Evolutionary conservation across 2,113 vertebrate genomes (phyloP).

Genomic region (Channa maculata): DNA sequence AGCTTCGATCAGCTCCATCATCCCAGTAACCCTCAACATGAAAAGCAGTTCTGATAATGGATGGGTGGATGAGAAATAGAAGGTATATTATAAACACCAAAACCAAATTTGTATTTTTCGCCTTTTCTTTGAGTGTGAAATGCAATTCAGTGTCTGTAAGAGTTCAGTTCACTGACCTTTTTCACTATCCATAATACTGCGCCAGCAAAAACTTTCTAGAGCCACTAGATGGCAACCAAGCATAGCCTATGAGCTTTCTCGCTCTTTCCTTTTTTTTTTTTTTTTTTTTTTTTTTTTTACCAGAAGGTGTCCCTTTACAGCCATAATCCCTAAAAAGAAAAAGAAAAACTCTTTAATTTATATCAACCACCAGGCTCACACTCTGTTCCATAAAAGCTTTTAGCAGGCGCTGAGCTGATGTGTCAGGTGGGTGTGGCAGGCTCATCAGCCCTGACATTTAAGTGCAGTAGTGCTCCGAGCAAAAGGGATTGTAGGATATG

Average conservation of each 20-base stretch:
- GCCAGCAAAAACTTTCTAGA: constrained; percentile 3
- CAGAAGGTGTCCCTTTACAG: constrained; percentile 58
- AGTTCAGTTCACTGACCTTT: not conserved
- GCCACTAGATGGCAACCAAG: constrained; percentile 79
- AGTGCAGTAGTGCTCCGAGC: constrained; percentile 96
- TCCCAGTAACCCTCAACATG: too few species aligned
- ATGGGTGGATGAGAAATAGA: too few species aligned
- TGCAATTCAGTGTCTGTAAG: not conserved
- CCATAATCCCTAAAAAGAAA: constrained; percentile 37
- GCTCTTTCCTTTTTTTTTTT: constrained; percentile 17
- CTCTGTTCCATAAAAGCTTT: constrained; percentile 80
- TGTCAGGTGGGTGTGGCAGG: constrained; percentile 81
- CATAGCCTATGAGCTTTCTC: constrained; percentile 30
- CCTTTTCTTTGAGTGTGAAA: constrained; percentile 1
- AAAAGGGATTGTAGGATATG: constrained; percentile 93
- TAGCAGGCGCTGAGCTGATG: constrained; percentile 77
- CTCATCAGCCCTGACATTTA: constrained; percentile 97
- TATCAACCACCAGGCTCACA: constrained; percentile 72
- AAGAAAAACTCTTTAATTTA: constrained; percentile 71
- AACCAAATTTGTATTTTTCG: not conserved
- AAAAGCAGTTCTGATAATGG: too few species aligned
- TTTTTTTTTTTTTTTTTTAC: constrained; percentile 19
- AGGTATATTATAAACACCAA: too few species aligned
- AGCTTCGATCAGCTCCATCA: too few species aligned
- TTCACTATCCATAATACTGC: not conserved